These are phyloP conservation scores for Mionectes macconnelli DNA, from an alignment of 2,113 vertebrate genomes.

Conservation along the genomic window DNA sequence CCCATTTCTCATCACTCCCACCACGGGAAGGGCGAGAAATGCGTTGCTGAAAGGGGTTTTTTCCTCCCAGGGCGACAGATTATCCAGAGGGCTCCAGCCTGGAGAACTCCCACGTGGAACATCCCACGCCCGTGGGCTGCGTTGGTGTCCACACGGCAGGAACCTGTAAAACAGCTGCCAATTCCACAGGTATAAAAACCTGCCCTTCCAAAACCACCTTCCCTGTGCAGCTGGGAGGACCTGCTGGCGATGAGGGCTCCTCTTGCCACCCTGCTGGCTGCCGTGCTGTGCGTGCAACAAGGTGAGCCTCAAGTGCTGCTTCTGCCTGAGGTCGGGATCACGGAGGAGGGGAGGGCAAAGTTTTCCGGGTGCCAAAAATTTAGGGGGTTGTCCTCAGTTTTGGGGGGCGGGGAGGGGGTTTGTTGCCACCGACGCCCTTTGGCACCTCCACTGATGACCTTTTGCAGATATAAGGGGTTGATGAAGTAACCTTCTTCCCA, in stretches of 20 bases:
- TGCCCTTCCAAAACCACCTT: not conserved
- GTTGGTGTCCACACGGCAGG: not conserved
- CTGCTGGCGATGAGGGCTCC: constrained; percentile 26
- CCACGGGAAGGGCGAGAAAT: not conserved
- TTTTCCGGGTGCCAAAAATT: not conserved
- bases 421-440: not conserved
- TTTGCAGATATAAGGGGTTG: not conserved
- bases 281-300: constrained; percentile 9
- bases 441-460: not conserved
- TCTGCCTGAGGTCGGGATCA: not conserved
- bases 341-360: not conserved
- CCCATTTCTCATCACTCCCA: not conserved
- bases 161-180: constrained; percentile 42
- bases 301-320: constrained; percentile 26
- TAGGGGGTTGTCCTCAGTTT: not conserved
- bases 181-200: constrained; percentile 41
- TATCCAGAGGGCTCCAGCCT: not conserved
- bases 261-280: not conserved
- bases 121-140: constrained; percentile 9
- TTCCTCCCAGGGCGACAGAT: not conserved
- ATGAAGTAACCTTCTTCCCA: not conserved
- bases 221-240: not conserved
- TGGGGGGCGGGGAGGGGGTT: not conserved
- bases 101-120: constrained; percentile 39
- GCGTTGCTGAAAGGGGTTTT: not conserved